phyloP scores from a whole-genome alignment of 2,113 vertebrate species.

The Ciconia maguari region DNA sequence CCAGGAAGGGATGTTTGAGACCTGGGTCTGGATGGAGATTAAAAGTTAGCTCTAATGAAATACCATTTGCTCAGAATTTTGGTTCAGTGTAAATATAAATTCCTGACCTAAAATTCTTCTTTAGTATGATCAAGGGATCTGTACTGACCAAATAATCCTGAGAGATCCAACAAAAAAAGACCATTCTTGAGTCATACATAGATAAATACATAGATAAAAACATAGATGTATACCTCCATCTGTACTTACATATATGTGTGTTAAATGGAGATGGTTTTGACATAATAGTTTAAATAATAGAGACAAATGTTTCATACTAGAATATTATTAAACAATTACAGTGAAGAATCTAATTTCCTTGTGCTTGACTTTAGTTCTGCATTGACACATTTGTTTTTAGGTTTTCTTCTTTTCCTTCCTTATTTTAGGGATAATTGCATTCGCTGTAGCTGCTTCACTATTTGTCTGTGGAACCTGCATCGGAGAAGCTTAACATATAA shows the following conservation, averaged over 20 bases:
- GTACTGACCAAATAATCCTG: not conserved
- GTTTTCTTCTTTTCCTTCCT: not conserved
- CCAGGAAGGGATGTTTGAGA: constrained; percentile 18
- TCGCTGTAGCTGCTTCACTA: not conserved
- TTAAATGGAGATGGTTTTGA: not conserved
- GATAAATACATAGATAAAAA: not conserved
- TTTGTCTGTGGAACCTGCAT: not conserved
- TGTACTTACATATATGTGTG: not conserved
- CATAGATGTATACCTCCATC: not conserved
- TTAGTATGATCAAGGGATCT: not conserved
- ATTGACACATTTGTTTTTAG: not conserved
- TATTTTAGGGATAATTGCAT: not conserved
- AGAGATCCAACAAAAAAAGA: not conserved
- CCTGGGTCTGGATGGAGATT: constrained; percentile 11
- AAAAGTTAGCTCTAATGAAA: constrained; percentile 19
- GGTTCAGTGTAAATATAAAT: not conserved
- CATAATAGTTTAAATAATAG: not conserved
- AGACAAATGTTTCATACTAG: not conserved
- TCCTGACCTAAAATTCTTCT: not conserved
- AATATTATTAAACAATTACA: not conserved
- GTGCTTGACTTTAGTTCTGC: not conserved
- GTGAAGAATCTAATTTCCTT: not conserved
- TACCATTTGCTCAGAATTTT: not conserved
- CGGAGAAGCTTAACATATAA: not conserved
- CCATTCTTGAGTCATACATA: not conserved